A percentile compares a stretch with the other conserved stretches of the same genome.
phyloP scores from a whole-genome alignment of 2,888 invertebrate genomes.

The Nephrocerus scutellatus region DNA sequence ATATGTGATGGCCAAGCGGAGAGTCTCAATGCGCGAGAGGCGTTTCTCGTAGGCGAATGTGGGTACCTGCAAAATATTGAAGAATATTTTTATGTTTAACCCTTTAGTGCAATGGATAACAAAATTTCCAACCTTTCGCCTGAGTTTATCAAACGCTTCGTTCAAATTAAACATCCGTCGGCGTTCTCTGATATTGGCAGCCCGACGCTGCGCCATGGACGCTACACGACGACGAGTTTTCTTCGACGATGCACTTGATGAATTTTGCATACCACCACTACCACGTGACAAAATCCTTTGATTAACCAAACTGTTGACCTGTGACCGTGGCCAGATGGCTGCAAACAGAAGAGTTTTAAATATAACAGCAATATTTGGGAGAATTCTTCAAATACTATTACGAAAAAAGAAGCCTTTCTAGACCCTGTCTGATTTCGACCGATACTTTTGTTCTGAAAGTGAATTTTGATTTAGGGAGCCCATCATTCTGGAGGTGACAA shows the following conservation, averaged over 20 bases:
- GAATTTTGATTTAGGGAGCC: too few species aligned
- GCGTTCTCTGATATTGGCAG: slow-evolving; percentile 88
- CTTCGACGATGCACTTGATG: slow-evolving; percentile 52
- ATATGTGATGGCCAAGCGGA: slow-evolving; percentile 90
- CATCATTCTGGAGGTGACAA: too few species aligned
- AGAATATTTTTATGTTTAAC: background rate
- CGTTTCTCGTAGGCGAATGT: slow-evolving; percentile 96
- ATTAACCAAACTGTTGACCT: slow-evolving; percentile 50
- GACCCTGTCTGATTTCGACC: too few species aligned
- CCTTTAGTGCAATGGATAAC: background rate
- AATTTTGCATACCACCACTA: slow-evolving; percentile 31
- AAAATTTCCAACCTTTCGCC: slow-evolving; percentile 62
- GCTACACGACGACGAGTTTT: slow-evolving; percentile 83
- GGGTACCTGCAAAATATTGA: slow-evolving; percentile 57
- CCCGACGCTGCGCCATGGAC: slow-evolving; percentile 81
- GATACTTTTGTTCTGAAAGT: too few species aligned
- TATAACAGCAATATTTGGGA: too few species aligned
- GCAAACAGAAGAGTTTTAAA: slow-evolving; percentile 9
- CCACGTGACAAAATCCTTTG: slow-evolving; percentile 34
- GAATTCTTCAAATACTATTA: too few species aligned
- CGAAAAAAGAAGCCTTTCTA: too few species aligned
- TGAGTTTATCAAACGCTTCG: slow-evolving; percentile 87
- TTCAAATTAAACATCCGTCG: slow-evolving; percentile 93
- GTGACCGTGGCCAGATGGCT: slow-evolving; percentile 54
- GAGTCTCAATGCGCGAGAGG: slow-evolving; percentile 88